Base-by-base conservation (phyloP, 2,797 vertebrate species). In the Typhlichthys subterraneus region DNA sequence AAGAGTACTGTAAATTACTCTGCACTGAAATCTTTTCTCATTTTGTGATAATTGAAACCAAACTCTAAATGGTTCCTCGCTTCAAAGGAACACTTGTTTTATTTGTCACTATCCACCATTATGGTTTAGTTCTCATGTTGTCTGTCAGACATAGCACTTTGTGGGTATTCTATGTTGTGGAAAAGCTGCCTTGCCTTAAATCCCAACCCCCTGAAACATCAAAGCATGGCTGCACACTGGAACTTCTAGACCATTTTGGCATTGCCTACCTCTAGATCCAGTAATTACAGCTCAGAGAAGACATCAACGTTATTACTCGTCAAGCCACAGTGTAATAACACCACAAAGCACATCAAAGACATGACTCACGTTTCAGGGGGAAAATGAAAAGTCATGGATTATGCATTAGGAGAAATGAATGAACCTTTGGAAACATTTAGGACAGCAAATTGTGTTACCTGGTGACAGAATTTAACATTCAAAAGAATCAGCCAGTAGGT, bases 241-340 rank as follows among this genome's bases (percentile, higher is more conserved):
- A 82, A 87, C 81, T 84, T 85, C 87, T 82, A 89, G 80, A 84
- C 77, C 73, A 74, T 86, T 88, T 86, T 88, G 86, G 85, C 85
- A 82, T 65, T 72, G 85, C 79, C 85, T 84, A 86, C 88, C 87
- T 82, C 83, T 68, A 85, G 71, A 90, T 84, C 85, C 91, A 87
- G 83, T 93, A 93, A 93, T 93, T 92, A 91, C 76, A 85, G 89
- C 87, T 87, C 74, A 80, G 85, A 87, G 70, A 82, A 90, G 83
- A 90, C 89, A 91, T 91, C 88, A 91, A 85, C 83, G 87, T 91
- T 90, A 91, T 90, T 90, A 87, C 86, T 88, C 84, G 77, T 84
- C 82, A 87, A 80, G 83, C 84, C 85, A 72, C 81, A 65, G 80
- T 85, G 84, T 86, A 90, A 91, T 88, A 90, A 93, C 83, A 88